Evolutionary conservation across 2,113 vertebrate genomes (phyloP), one percentile per base, ranked within the genome.

Genomic region (Pelobates fuscus): DNA sequence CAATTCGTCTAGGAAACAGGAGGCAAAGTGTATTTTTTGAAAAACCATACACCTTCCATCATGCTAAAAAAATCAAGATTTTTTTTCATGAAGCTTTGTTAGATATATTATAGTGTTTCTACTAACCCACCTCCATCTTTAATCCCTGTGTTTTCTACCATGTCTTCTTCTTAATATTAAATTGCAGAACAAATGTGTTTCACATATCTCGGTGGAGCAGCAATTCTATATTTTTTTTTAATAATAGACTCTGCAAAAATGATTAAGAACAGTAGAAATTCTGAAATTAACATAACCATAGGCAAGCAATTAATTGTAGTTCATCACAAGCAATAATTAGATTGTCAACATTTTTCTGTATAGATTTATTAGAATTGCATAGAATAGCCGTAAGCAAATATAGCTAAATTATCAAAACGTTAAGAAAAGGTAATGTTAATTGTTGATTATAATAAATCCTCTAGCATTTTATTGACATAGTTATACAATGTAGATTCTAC

Each of bases 271-370:
- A 14, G 44, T 17, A 49, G 17, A 49, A 8, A 49, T 49, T 49
- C 44, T 49, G 10, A 49, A 49, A 49, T 49, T 14, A 12, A 18
- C 15, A 14, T 49, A 49, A 49, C 44, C 44, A 18, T 49, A 49
- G 61, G 52, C 52, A 55, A 21, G 52, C 21, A 55, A 55, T 55
- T 55, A 20, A 55, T 55, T 23, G 52, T 23, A 55, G n/a, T 23
- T 55, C 52, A 55, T 55, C 52, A 55, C 52, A 55, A n/a, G 52
- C 21, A 55, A 55, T 55, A 55, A 55, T 55, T 55, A 55, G 5
- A 55, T 17, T 55, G 52, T 55, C 52, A 3, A 55, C 52, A 23
- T 55, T 55, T 21, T 55, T 55, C 6, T 3, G n/a, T 23, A 21
- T 4, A 55, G 52, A 55, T 23, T 4, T 55, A 55, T 55, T 21